phyloP scores from a whole-genome alignment of 1,140 invertebrate genomes.

The Pseudachorutes palmiensis region DNA sequence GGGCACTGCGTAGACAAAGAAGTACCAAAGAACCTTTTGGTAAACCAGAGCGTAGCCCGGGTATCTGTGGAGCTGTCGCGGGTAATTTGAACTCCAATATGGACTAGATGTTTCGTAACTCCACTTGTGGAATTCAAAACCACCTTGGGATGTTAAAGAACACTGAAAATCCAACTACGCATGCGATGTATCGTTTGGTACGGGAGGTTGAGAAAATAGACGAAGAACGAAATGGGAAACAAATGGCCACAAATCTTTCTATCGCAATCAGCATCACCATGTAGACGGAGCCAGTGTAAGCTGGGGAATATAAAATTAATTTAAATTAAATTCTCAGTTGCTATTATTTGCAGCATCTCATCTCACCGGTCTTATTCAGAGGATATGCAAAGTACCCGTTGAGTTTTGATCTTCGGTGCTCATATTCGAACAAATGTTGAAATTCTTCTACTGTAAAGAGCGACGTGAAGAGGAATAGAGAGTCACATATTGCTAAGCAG shows the following conservation, averaged over 20 bases:
- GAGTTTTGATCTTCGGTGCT: not conserved
- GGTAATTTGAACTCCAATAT: not conserved
- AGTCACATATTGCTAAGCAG: not conserved
- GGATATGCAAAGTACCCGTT: conserved; percentile 6
- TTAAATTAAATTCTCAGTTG: no score
- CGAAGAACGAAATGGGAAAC: not conserved
- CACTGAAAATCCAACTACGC: not conserved
- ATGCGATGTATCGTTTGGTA: not conserved
- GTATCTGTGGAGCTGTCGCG: not conserved
- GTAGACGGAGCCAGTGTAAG: not conserved
- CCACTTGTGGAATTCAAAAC: not conserved
- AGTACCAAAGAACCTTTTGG: not conserved
- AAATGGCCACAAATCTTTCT: not conserved
- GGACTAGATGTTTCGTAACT: not conserved
- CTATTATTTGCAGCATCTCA: no score
- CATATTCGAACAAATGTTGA: not conserved
- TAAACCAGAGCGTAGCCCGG: not conserved
- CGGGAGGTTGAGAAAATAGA: not conserved
- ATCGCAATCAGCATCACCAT: not conserved
- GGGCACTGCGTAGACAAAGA: not conserved
- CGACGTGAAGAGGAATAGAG: not conserved
- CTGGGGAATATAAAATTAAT: not conserved
- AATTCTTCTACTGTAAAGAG: not conserved
- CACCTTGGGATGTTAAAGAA: not conserved
- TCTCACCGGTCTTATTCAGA: conserved; percentile 1